Percentiles rank a stretch among this genome's conserved stretches.
phyloP scores from a whole-genome alignment of 2,888 invertebrate genomes.

The Orchesella flavescens region DNA sequence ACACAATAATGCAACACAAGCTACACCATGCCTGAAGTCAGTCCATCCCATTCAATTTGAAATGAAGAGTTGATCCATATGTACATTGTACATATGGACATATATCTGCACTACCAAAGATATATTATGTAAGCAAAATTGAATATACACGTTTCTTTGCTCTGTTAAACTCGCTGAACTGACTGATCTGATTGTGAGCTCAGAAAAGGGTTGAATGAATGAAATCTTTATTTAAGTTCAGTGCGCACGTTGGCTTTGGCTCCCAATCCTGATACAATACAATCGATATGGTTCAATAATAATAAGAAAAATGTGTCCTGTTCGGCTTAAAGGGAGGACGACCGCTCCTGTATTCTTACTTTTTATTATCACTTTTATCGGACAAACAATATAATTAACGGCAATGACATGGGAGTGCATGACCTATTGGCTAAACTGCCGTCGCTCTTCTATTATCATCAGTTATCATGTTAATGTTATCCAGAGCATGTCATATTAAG shows the following conservation, averaged over 20 bases:
- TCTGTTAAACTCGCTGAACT: slow-evolving; percentile 17
- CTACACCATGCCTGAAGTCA: slow-evolving; percentile 2
- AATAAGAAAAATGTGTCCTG: slow-evolving; percentile 27
- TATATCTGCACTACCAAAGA: not conserved
- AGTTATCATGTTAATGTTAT: slow-evolving; percentile 11
- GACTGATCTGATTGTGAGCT: slow-evolving; percentile 36
- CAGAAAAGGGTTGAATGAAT: slow-evolving; percentile 34
- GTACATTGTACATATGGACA: no score
- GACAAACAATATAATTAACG: slow-evolving; percentile 49
- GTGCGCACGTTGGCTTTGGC: slow-evolving; percentile 25
- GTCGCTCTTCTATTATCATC: not conserved
- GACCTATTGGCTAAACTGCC: slow-evolving; percentile 17
- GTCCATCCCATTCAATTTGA: slow-evolving; percentile 37
- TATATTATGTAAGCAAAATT: not conserved
- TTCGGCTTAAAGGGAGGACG: not conserved
- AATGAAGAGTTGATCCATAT: slow-evolving; percentile 8
- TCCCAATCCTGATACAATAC: slow-evolving; percentile 11
- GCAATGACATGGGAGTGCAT: slow-evolving; percentile 42
- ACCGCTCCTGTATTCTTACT: not conserved
- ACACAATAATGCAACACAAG: no score
- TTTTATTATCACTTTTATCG: slow-evolving; percentile 41
- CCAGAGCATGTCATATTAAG: slow-evolving; percentile 28
- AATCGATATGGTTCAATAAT: slow-evolving; percentile 50
- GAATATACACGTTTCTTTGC: not conserved
- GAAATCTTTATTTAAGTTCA: slow-evolving; percentile 21